These are phyloP conservation scores for Polypedilum vanderplanki DNA, from an alignment of 1,140 invertebrate species.

Conservation along the genomic window DNA sequence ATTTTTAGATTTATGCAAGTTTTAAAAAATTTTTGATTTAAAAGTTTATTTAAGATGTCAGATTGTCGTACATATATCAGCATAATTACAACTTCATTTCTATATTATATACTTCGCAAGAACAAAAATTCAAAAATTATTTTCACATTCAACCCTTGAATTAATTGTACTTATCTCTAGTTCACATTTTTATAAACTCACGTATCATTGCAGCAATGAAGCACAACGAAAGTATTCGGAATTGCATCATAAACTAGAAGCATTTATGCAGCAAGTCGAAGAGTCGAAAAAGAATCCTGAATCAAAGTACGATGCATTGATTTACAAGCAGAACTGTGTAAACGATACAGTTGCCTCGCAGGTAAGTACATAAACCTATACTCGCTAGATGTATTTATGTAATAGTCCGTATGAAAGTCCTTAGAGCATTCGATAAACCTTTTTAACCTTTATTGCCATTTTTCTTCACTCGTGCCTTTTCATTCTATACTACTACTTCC, in stretches of 20 bases:
- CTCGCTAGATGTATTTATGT: background rate
- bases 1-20: too few species aligned
- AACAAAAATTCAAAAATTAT: background rate
- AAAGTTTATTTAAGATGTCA: too few species aligned
- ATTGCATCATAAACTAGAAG: conserved; percentile 8
- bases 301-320: conserved; percentile 30
- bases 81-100: too few species aligned
- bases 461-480: background rate
- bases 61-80: too few species aligned
- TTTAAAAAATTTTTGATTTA: too few species aligned
- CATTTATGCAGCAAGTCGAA: conserved; percentile 5
- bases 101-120: too few species aligned
- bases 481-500: background rate
- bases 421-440: conserved; percentile 10
- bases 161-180: background rate
- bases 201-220: conserved; percentile 27
- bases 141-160: background rate
- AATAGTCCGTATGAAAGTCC: background rate
- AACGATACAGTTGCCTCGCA: conserved; percentile 29
- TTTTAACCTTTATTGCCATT: conserved; percentile 19
- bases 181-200: background rate
- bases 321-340: conserved; percentile 28
- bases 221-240: conserved; percentile 26
- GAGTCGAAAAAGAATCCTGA: conserved; percentile 27
- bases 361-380: background rate